Evolutionary conservation across 2,888 invertebrate genomes (phyloP).

Genomic region (Prosopocoilus inquinatus): DNA sequence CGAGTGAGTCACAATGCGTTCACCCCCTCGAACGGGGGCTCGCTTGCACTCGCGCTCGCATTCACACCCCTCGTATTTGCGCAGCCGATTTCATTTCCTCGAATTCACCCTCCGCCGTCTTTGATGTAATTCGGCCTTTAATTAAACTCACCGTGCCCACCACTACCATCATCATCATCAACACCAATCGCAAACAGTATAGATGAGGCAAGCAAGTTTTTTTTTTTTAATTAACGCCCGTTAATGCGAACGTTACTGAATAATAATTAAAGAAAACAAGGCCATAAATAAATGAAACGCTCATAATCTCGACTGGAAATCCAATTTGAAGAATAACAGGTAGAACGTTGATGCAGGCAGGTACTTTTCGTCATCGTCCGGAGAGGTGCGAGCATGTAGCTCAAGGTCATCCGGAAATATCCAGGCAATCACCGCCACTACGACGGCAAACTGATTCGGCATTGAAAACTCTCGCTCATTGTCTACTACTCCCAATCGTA

Average conservation of each 20-base stretch:
- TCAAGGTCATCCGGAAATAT: slow-evolving; percentile 3
- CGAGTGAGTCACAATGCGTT: too few relatives aligned
- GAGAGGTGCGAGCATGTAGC: neutral
- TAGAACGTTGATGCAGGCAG: neutral
- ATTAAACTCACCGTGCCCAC: neutral
- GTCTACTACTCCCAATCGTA: too few relatives aligned
- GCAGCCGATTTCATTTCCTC: neutral
- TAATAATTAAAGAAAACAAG: too few relatives aligned
- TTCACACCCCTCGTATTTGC: too few relatives aligned
- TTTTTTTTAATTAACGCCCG: too few relatives aligned
- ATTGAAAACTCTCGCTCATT: neutral
- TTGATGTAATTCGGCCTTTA: neutral
- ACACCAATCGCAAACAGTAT: too few relatives aligned
- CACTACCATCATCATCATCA: too few relatives aligned
- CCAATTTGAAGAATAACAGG: slow-evolving; percentile 1
- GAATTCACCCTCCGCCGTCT: neutral
- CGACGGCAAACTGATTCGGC: neutral
- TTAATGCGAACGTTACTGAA: too few relatives aligned
- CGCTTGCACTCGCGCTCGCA: too few relatives aligned
- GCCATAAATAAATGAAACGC: neutral
- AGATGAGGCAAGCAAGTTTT: too few relatives aligned
- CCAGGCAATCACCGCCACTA: neutral
- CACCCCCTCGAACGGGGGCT: too few relatives aligned
- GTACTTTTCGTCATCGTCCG: neutral
- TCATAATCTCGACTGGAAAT: neutral